Evolutionary conservation across 2,797 vertebrate genomes (phyloP).

Genomic region (Clangula hyemalis): DNA sequence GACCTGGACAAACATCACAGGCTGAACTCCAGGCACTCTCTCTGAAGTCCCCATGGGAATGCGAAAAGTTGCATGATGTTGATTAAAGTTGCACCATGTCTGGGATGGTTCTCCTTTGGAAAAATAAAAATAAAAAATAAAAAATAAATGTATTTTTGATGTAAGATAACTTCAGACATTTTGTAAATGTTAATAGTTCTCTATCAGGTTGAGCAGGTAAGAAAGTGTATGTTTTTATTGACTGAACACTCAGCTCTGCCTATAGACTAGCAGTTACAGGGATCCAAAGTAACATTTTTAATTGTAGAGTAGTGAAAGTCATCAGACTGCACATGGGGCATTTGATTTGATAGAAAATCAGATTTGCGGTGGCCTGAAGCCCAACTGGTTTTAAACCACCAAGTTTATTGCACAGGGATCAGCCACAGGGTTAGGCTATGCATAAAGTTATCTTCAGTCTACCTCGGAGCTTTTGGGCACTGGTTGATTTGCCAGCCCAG

Average conservation of each 20-base stretch:
- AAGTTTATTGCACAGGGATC: neutral
- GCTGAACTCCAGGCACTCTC: neutral
- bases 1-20: constrained; percentile 5
- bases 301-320: neutral
- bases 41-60: neutral
- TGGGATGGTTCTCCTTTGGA: neutral
- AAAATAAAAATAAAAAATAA: neutral
- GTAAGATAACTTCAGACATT: neutral
- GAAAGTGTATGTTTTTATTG: neutral
- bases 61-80: neutral
- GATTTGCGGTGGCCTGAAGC: neutral
- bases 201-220: neutral
- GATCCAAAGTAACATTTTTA: neutral
- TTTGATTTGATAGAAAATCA: neutral
- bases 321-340: neutral
- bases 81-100: neutral
- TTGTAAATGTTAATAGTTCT: neutral
- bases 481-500: neutral
- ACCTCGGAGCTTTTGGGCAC: neutral
- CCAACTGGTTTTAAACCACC: neutral
- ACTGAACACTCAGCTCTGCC: neutral
- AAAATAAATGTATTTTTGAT: neutral
- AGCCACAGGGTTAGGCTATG: neutral
- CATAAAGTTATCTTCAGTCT: neutral
- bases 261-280: neutral